Evolutionary conservation across 2,797 vertebrate genomes (phyloP), one percentile per base, ranked within the genome.

Genomic region (Gallinago nigripennis): DNA sequence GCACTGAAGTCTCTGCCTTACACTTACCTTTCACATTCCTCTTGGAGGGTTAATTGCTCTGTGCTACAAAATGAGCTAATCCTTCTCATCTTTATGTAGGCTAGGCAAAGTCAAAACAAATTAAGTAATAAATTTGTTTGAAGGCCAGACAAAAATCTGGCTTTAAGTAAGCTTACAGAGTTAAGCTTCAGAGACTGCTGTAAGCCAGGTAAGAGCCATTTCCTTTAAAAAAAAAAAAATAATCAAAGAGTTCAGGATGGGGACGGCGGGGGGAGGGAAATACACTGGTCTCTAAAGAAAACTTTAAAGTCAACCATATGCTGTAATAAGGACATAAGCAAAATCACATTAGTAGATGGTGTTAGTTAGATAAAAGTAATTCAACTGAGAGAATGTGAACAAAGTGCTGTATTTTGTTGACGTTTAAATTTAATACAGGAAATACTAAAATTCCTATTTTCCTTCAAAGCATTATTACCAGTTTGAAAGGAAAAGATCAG

Each of bases 71-170:
- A 86, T 56, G 86, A 94, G 33, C 60, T 88, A 88, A 88, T 90
- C 77, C 73, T 72, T 76, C 88, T 93, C 83, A 92, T 72, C 88
- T 76, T 71, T 72, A 85, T 33, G 11, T 58, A 89, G 71, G 48
- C 43, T 92, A 56, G 64, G 75, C 66, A 94, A 92, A 83, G 75
- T 50, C 64, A 84, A 70, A 86, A 90, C 73, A 90, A 93, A 84
- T 80, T 66, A 86, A 58, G n/a, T n/a, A 43, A 79, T 64, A 72
- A 25, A 82, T 63, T 82, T 85, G 71, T 85, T 69, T 71, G 79
- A 92, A 95, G 81, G 81, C 73, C 70, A 90, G 88, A 77, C 83
- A 92, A 92, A 94, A 90, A 80, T 84, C 92, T 92, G 51, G 39
- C 76, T 65, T 80, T 82, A 90, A 79, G 35, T 86, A 82, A 87